These are phyloP conservation scores for Pocillopora damicornis DNA, from an alignment of 64 coral and sea anemone genomes.

Conservation along the genomic window DNA sequence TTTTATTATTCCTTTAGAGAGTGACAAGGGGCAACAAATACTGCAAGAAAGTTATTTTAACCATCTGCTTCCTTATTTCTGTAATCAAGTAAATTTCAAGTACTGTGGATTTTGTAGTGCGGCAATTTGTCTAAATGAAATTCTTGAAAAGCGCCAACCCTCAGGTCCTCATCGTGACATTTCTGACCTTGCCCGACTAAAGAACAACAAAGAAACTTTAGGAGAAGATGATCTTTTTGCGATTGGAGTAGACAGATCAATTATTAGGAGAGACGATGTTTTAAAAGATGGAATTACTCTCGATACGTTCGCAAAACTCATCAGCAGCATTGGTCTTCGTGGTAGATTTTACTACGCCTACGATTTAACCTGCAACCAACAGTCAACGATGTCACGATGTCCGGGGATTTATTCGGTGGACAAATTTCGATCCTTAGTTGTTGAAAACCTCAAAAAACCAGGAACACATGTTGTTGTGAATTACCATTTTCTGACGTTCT, in stretches of 20 bases:
- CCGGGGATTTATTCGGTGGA: background rate
- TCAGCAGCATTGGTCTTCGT: conserved; percentile 9
- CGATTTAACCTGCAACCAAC: background rate
- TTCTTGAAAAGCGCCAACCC: conserved; percentile 12
- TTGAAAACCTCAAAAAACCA: conserved; percentile 45
- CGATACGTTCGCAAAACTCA: conserved; percentile 16
- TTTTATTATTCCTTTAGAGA: conserved; percentile 10
- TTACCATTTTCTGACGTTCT: conserved; percentile 27
- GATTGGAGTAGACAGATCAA: conserved; percentile 22
- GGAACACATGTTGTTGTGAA: conserved; percentile 27
- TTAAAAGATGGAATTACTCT: conserved; percentile 43
- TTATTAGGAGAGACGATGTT: conserved; percentile 24
- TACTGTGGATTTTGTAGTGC: conserved; percentile 57
- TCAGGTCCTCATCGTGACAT: background rate
- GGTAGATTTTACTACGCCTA: conserved; percentile 13
- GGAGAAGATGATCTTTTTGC: conserved; percentile 27
- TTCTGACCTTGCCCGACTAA: conserved; percentile 5
- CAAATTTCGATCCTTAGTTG: conserved; percentile 38
- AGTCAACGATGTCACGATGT: background rate
- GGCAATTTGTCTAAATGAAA: conserved; percentile 48
- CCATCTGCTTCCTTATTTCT: conserved; percentile 26
- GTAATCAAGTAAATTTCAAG: conserved; percentile 35
- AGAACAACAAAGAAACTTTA: background rate
- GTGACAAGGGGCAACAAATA: conserved; percentile 35
- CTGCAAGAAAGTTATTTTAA: conserved; percentile 18